These are phyloP conservation scores for Micropoecilia bifurca DNA, from an alignment of 2,797 vertebrate species.

Conservation along the genomic window DNA sequence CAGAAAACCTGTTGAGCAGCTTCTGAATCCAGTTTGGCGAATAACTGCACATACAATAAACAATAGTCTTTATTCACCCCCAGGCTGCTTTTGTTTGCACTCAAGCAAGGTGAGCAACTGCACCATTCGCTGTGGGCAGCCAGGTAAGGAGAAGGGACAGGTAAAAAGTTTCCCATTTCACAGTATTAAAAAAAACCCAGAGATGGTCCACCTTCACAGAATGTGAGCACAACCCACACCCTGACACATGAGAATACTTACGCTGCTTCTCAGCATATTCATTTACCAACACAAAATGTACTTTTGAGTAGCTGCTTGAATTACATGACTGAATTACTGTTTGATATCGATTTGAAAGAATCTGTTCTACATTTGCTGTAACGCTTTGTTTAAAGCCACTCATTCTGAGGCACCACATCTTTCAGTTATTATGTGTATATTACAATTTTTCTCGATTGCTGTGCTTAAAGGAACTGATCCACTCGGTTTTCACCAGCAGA, in stretches of 20 bases:
- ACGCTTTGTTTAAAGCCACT: background rate
- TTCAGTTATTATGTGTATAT: background rate
- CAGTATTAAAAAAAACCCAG: no score
- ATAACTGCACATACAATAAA: background rate
- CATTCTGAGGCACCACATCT: background rate
- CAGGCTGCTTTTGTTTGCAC: background rate
- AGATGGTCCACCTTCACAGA: background rate
- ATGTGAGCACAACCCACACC: background rate
- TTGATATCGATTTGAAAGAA: background rate
- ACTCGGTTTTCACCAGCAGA: background rate
- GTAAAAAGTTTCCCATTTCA: background rate
- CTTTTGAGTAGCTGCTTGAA: no score
- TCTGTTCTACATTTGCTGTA: background rate
- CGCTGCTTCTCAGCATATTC: background rate
- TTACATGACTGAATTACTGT: no score
- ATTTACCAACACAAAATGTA: background rate
- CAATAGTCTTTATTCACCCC: background rate
- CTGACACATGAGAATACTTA: background rate
- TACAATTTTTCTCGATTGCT: no score
- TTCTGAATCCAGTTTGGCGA: background rate
- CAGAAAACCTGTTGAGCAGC: slow-evolving; percentile 25
- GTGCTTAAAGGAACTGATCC: no score
- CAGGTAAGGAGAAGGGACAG: background rate
- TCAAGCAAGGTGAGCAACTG: background rate
- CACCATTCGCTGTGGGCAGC: background rate